phyloP scores from a whole-genome alignment of 1,140 invertebrate species.

The Eurosta solidaginis region DNA sequence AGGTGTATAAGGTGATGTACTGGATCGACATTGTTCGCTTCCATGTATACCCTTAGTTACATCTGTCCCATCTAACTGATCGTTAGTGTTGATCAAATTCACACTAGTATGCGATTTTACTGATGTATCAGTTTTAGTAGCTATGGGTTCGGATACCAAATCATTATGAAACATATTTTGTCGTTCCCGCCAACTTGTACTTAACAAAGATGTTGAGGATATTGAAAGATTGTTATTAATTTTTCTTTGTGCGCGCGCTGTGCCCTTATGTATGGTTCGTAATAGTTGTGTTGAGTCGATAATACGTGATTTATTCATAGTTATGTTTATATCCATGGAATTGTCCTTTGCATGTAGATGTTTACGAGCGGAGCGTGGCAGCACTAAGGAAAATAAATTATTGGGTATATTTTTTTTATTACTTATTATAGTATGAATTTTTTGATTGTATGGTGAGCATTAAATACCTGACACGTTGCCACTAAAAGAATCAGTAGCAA shows the following conservation, averaged over 20 bases:
- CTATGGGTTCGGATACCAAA: constrained; percentile 26
- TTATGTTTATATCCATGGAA: constrained; percentile 40
- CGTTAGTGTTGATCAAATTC: not conserved
- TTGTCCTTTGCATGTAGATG: not conserved
- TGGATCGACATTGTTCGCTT: not conserved
- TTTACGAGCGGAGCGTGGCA: constrained; percentile 45
- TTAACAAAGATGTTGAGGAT: constrained; percentile 27
- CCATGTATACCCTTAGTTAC: not conserved
- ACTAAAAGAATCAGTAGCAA: not conserved
- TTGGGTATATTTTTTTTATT: too few species aligned
- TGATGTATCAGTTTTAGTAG: not conserved
- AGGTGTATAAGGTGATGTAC: constrained; percentile 38
- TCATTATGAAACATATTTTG: constrained; percentile 46
- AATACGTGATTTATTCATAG: constrained; percentile 50
- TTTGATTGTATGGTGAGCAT: too few species aligned
- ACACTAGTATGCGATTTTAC: not conserved
- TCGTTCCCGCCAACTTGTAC: constrained; percentile 51
- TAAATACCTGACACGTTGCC: constrained; percentile 5
- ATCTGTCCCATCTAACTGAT: not conserved
- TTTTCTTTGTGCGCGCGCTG: constrained; percentile 32
- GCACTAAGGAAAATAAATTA: not conserved
- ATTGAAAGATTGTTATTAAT: constrained; percentile 38
- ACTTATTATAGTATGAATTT: too few species aligned
- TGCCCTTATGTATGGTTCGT: constrained; percentile 49
- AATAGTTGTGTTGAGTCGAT: constrained; percentile 48